Evolutionary conservation across 2,113 vertebrate genomes (phyloP).

Genomic region (Gopherus evgoodei): DNA sequence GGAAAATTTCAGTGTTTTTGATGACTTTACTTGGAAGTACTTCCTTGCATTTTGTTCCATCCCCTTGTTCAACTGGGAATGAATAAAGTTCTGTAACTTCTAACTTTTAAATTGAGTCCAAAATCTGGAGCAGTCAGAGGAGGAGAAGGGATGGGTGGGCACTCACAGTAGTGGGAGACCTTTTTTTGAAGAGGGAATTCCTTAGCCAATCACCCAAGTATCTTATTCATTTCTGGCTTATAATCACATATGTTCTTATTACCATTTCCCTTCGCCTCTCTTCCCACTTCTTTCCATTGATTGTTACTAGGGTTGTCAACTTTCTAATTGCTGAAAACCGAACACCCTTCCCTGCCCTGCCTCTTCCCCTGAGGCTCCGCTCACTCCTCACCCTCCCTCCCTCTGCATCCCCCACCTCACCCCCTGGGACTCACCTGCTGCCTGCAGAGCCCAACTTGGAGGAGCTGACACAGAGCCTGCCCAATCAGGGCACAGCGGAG

Average conservation of each 20-base stretch:
- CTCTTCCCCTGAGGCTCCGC: too few relatives aligned
- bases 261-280: background rate
- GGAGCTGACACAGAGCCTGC: too few relatives aligned
- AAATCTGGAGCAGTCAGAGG: background rate
- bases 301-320: background rate
- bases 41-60: background rate
- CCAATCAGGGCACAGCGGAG: too few relatives aligned
- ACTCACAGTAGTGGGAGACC: background rate
- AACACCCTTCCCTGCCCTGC: too few relatives aligned
- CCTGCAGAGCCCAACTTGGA: too few relatives aligned
- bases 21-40: conserved; percentile 23
- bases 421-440: too few relatives aligned
- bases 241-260: background rate
- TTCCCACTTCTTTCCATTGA: background rate
- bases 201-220: background rate
- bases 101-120: background rate
- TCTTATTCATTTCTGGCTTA: background rate
- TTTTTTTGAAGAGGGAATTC: background rate
- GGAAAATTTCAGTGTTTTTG: background rate
- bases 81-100: background rate
- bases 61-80: background rate
- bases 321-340: too few relatives aligned
- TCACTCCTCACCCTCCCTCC: too few relatives aligned
- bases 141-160: background rate
- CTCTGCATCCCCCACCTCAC: too few relatives aligned